These are phyloP conservation scores for Steatornis caripensis DNA, from an alignment of 2,113 vertebrate species.

Conservation along the genomic window DNA sequence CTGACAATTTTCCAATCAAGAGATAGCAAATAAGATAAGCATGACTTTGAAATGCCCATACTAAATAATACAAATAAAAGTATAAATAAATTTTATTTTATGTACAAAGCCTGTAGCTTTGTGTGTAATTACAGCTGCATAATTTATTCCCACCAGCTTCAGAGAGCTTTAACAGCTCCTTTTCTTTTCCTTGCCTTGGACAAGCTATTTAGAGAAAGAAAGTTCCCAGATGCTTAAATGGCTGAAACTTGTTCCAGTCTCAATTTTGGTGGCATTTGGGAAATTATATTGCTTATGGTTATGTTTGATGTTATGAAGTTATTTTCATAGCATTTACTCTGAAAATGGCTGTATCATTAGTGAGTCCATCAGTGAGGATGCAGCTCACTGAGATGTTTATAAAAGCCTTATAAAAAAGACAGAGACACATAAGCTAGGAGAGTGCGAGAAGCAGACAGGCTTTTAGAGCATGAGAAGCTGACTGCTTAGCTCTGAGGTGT, in stretches of 20 bases:
- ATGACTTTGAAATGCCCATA: not conserved
- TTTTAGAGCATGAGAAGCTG: not conserved
- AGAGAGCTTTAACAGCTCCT: not conserved
- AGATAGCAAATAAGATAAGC: not conserved
- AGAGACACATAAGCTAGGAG: not conserved
- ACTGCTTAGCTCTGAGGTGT: not conserved
- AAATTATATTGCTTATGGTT: not conserved
- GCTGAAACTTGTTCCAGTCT: not conserved
- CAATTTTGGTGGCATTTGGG: not conserved
- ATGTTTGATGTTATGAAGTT: not conserved
- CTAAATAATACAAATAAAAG: not conserved
- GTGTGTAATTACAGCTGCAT: not conserved
- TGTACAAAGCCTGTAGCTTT: not conserved
- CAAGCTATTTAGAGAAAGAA: not conserved
- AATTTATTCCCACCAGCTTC: not conserved
- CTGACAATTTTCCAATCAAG: not conserved
- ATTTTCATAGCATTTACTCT: not conserved
- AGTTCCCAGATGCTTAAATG: not conserved
- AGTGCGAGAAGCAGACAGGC: not conserved
- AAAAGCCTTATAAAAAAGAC: not conserved
- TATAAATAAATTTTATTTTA: not conserved
- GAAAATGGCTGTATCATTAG: not conserved
- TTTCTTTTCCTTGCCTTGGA: not conserved
- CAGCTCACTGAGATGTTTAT: not conserved
- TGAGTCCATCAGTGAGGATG: not conserved